Conservation (phyloP, 2,888 invertebrate species). For the Anaspis maculata region DNA sequence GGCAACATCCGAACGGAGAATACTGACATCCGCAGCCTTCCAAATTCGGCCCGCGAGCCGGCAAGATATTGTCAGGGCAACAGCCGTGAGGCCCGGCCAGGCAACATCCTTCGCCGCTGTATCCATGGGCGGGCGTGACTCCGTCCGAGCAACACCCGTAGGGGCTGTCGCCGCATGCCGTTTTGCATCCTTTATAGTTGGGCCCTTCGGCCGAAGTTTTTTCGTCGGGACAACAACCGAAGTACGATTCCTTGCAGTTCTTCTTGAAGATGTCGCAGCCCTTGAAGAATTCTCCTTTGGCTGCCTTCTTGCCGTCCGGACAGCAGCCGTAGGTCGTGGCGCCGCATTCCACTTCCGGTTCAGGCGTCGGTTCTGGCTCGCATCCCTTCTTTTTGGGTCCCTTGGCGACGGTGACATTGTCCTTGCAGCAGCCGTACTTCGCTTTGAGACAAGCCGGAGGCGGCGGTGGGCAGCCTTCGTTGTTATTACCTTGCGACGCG, state of each 20-base stretch:
- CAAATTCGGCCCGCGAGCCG: slow-evolving; percentile 70
- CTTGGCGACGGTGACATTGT: slow-evolving; percentile 60
- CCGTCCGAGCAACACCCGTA: slow-evolving; percentile 87
- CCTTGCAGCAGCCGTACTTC: slow-evolving; percentile 79
- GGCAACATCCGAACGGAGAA: slow-evolving; percentile 76
- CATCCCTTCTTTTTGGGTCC: slow-evolving; percentile 33
- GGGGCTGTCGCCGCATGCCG: slow-evolving; percentile 56
- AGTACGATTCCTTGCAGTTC: slow-evolving; percentile 53
- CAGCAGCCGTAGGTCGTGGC: slow-evolving; percentile 66
- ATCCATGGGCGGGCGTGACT: slow-evolving; percentile 77
- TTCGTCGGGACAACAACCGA: slow-evolving; percentile 71
- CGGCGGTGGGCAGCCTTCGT: slow-evolving; percentile 70
- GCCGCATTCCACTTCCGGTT: slow-evolving; percentile 40
- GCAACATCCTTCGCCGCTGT: slow-evolving; percentile 75
- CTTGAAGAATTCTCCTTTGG: slow-evolving; percentile 58
- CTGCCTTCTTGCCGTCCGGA: slow-evolving; percentile 57
- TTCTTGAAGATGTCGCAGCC: slow-evolving; percentile 72
- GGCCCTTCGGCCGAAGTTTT: slow-evolving; percentile 60
- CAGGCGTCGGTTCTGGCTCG: slow-evolving; percentile 27
- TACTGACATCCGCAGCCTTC: slow-evolving; percentile 75
- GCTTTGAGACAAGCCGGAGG: slow-evolving; percentile 53
- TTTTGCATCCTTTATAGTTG: slow-evolving; percentile 64
- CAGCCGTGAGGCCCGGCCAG: slow-evolving; percentile 69
- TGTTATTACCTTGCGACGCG: slow-evolving; percentile 70
- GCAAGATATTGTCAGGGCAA: slow-evolving; percentile 79